Conservation (phyloP, 2,888 invertebrate genomes). For the Loripinus fragilis region DNA sequence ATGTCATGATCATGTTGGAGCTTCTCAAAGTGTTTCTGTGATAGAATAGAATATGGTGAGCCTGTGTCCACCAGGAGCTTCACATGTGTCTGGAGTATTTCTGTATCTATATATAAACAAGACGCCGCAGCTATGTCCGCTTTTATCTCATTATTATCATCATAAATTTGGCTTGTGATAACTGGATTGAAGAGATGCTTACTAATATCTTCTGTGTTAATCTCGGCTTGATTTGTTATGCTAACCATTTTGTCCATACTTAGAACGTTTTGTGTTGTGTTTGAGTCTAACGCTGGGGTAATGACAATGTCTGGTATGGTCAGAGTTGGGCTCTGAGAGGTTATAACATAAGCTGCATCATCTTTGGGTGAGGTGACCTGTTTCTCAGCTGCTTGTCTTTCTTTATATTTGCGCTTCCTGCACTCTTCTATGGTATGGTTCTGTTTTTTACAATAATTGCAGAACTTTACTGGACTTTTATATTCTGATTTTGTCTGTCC, state of each 20-base stretch:
- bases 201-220: no score
- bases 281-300: neutral
- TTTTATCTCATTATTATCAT: neutral
- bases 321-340: neutral
- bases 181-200: no score
- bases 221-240: no score
- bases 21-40: neutral
- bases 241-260: no score
- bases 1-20: neutral
- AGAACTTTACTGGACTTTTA: neutral
- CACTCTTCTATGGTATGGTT: conserved; percentile 7
- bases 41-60: conserved; percentile 27
- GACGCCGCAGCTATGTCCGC: neutral
- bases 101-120: neutral
- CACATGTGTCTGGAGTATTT: neutral
- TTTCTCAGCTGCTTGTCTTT: neutral
- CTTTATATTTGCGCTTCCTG: neutral
- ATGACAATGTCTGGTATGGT: neutral
- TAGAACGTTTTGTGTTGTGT: no score
- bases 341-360: neutral
- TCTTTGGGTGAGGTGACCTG: neutral
- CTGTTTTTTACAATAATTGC: neutral
- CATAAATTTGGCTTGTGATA: neutral
- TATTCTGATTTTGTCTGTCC: neutral
- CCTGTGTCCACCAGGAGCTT: conserved; percentile 33